phyloP scores from a whole-genome alignment of 2,888 invertebrate genomes.

The Pachycephus smyrnensis region DNA sequence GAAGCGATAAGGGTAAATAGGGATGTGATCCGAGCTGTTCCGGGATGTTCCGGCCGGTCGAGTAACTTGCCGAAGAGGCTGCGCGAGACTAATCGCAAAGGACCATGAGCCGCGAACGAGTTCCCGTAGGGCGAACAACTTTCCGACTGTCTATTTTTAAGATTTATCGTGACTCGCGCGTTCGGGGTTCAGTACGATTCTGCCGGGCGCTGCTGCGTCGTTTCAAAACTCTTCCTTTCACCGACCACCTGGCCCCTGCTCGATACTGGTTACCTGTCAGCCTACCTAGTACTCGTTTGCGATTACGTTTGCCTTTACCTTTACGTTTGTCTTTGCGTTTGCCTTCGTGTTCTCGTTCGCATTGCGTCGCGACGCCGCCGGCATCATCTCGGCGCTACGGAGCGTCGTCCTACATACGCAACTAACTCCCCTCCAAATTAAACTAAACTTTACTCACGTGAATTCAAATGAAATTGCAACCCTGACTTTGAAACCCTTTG shows the following conservation, averaged over 20 bases:
- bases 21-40: neutral
- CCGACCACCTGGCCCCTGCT: slow-evolving; percentile 6
- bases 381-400: neutral
- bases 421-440: neutral
- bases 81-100: slow-evolving; percentile 26
- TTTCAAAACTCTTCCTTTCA: slow-evolving; percentile 13
- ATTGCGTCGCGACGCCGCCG: neutral
- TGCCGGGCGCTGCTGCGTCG: slow-evolving; percentile 4
- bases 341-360: neutral
- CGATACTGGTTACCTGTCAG: neutral
- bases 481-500: neutral
- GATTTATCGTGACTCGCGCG: slow-evolving; percentile 9
- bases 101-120: slow-evolving; percentile 14
- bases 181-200: slow-evolving; percentile 5
- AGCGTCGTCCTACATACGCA: neutral
- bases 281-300: neutral
- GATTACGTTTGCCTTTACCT: neutral
- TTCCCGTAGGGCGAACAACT: neutral
- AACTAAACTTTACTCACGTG: neutral
- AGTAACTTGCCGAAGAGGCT: slow-evolving; percentile 18
- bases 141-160: slow-evolving; percentile 9
- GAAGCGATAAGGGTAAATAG: neutral
- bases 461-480: neutral
- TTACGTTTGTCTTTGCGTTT: neutral
- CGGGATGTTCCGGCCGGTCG: neutral